Evolutionary conservation across 2,113 vertebrate genomes (phyloP), one percentile per base, ranked within the genome.

Genomic region (Rissa tridactyla): DNA sequence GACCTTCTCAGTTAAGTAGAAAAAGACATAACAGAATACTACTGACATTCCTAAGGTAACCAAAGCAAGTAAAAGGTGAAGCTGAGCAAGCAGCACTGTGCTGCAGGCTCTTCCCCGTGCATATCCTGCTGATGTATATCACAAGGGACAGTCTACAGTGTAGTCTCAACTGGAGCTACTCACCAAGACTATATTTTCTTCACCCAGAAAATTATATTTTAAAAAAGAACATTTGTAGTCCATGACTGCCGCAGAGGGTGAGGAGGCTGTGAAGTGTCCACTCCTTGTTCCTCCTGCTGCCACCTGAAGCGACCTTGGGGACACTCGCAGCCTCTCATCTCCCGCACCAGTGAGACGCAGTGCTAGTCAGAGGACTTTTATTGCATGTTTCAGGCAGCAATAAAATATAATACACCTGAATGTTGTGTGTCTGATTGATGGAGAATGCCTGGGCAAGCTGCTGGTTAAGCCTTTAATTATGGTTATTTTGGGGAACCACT

Each of bases 321-420:
- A 40, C 18, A 18, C 34, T 62, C 11, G 1, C 68, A 66, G 68
- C 30, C 15, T 49, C 62, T 60, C 10, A 1, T 34, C 46, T 73
- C 25, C 71, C 0, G 0, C 25, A 38, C 36, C 40, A 29, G n/a
- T 7, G 18, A 88, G 66, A 44, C 84, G 25, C 46, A 55, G 11
- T 0, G 1, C 15, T 29, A 49, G 52, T 16, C 55, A 42, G 40
- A 51, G 46, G 83, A 13, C 7, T 70, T 85, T 60, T 42, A 86
- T 42, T 68, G 66, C 30, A 32, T 36, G 27, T 65, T 92, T 18
- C 38, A 76, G 52, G 52, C 61, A 87, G 40, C 78, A 92, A 32
- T 85, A 85, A 95, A 95, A 62, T 11, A 8, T 49, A 69, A 38
- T 40, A 62, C 29, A 52, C 44, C 84, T 66, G n/a, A 38, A 23